phyloP scores from a whole-genome alignment of 2,888 invertebrate species.

The Tenthredo scrophulariae region DNA sequence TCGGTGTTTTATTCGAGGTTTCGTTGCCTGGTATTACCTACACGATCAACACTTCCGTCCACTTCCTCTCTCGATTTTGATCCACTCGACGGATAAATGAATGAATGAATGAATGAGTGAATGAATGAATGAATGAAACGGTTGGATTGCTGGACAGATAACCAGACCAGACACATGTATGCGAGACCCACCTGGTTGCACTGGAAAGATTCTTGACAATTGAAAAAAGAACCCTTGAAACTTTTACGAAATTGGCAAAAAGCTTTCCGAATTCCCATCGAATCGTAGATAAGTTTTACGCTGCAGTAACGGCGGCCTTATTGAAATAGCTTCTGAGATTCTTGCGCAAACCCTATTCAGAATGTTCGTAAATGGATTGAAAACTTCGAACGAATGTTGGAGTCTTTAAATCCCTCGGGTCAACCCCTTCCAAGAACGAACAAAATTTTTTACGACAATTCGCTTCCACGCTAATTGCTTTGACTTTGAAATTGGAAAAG shows the following conservation, averaged over 20 bases:
- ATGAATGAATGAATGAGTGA: background rate
- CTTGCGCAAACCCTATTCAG: background rate
- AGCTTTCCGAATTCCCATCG: constrained; percentile 8
- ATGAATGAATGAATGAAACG: background rate
- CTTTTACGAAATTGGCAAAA: background rate
- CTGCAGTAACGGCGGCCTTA: background rate
- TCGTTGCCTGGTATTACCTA: background rate
- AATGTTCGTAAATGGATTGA: background rate
- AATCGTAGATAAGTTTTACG: background rate
- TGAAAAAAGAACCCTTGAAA: background rate
- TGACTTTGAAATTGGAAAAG: background rate
- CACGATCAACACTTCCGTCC: constrained; percentile 51
- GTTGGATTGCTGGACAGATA: background rate
- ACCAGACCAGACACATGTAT: background rate
- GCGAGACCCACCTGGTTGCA: background rate
- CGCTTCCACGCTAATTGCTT: background rate
- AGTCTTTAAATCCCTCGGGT: background rate
- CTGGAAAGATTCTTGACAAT: background rate
- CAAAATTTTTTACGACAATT: background rate
- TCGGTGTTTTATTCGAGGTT: constrained; percentile 68
- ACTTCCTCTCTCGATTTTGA: background rate
- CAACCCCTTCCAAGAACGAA: background rate
- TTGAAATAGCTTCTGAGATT: background rate
- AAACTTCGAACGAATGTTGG: background rate
- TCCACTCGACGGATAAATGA: background rate